These are phyloP conservation scores for Mola mola DNA, from an alignment of 2,113 vertebrate genomes.

Conservation along the genomic window DNA sequence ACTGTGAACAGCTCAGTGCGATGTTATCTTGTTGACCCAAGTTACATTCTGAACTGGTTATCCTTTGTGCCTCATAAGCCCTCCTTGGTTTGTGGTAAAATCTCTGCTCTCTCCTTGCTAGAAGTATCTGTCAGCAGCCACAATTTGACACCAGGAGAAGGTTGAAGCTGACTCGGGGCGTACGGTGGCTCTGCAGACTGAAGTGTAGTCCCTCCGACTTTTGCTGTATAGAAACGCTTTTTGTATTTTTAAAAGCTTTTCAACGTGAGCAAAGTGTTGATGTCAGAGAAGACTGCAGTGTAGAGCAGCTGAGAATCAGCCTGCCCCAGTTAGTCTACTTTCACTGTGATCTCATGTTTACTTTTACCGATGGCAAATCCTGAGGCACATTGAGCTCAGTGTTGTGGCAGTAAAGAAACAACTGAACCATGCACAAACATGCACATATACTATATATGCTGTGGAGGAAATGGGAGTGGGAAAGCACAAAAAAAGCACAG, in stretches of 20 bases:
- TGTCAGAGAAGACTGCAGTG: neutral
- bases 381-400: slow-evolving; percentile 28
- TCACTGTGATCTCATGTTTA: slow-evolving; percentile 38
- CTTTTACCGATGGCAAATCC: slow-evolving; percentile 45
- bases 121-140: slow-evolving; percentile 61
- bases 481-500: no score
- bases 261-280: slow-evolving; percentile 3
- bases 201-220: slow-evolving; percentile 5
- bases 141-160: slow-evolving; percentile 73
- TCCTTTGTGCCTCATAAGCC: slow-evolving; percentile 31
- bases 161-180: slow-evolving; percentile 69
- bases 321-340: slow-evolving; percentile 16
- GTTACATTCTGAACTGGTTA: slow-evolving; percentile 33
- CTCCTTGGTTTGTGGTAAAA: slow-evolving; percentile 69
- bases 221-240: slow-evolving; percentile 2
- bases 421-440: slow-evolving; percentile 16
- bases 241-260: slow-evolving; percentile 26
- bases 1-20: no score
- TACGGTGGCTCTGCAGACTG: slow-evolving; percentile 46
- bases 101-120: slow-evolving; percentile 73
- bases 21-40: slow-evolving; percentile 16
- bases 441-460: slow-evolving; percentile 14
- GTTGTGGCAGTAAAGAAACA: slow-evolving; percentile 15
- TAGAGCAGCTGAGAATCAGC: slow-evolving; percentile 20
- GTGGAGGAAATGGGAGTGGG: slow-evolving; percentile 63